Base-by-base conservation (phyloP, 2,113 vertebrate species). In the Oplegnathus fasciatus region DNA sequence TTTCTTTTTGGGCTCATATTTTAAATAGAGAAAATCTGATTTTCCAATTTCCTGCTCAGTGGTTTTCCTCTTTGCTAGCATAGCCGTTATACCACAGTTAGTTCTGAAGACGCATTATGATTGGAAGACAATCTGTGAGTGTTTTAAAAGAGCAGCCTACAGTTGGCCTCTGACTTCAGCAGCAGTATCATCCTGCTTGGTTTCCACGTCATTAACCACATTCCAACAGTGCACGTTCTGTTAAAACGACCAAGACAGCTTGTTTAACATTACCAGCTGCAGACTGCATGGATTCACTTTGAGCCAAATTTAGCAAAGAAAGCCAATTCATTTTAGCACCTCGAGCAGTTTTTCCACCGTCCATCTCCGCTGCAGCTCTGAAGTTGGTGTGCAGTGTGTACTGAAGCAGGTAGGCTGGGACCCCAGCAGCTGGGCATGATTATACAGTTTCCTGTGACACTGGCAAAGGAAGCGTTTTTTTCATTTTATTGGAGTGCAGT, bases 351-450 rank as follows among this genome's bases (percentile, higher is more conserved):
- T 24, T 52, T 7, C 48, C 46, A 22, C 64, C 1, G 37, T 28
- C 55, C 55, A 46, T 13, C 46, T 30, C 30, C 18, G n/a, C 71
- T 24, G 26, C 37, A 7, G 26, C 24, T 2, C 40, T 62, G 11
- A 9, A 0, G 11, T 2, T 3, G 7, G 50, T 46, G 37, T 48
- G 15, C 14, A 20, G 54, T 70, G 54, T 62, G 24, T 6, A 24
- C 7, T 50, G 9, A 6, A 13, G 30, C 61, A 17, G 60, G 78
- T 52, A 64, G 18, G 52, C 18, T 34, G 48, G 57, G 58, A 76
- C n/a, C 9, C 30, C 32, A 34, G 46, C 61, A 70, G n/a, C 87
- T 92, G 89, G 42, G 1, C 28, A 44, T 62, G 22, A 82, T 87
- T 20, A 64, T n/a, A 6, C 22, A 3, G 57, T 69, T 78, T 85